A percentile compares a stretch with the other conserved stretches of the same genome.
These are phyloP conservation scores for Epinephelus moara DNA, from an alignment of 2,113 vertebrate species.

Conservation along the genomic window DNA sequence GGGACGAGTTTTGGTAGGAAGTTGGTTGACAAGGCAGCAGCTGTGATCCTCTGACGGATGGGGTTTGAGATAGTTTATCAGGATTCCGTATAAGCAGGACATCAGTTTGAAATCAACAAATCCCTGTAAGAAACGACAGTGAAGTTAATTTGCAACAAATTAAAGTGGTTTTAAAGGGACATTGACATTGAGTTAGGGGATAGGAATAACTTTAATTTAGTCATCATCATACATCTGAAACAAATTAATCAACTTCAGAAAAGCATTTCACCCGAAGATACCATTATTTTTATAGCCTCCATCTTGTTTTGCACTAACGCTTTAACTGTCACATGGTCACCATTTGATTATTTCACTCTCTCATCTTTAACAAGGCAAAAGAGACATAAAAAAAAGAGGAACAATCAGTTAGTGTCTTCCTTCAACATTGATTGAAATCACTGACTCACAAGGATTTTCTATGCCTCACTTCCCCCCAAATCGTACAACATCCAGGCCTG, in stretches of 20 bases:
- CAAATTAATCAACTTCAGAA: background rate
- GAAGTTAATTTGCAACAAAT: background rate
- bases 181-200: too few relatives aligned
- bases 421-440: constrained; percentile 83
- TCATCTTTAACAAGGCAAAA: background rate
- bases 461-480: constrained; percentile 69
- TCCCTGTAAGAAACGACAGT: background rate
- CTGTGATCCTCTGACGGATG: constrained; percentile 33
- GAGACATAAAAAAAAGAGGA: constrained; percentile 6
- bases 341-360: background rate
- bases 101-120: background rate
- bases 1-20: constrained; percentile 31
- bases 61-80: background rate
- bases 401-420: constrained; percentile 51
- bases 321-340: too few relatives aligned
- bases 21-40: constrained; percentile 23
- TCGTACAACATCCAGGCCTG: constrained; percentile 66
- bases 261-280: background rate
- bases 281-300: background rate
- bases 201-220: background rate
- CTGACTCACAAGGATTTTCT: constrained; percentile 78
- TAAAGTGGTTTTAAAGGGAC: background rate
- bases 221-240: background rate
- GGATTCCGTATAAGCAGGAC: background rate
- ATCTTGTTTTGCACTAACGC: background rate